phyloP scores from a whole-genome alignment of 2,113 vertebrate genomes.

The Saguinus imperator region DNA sequence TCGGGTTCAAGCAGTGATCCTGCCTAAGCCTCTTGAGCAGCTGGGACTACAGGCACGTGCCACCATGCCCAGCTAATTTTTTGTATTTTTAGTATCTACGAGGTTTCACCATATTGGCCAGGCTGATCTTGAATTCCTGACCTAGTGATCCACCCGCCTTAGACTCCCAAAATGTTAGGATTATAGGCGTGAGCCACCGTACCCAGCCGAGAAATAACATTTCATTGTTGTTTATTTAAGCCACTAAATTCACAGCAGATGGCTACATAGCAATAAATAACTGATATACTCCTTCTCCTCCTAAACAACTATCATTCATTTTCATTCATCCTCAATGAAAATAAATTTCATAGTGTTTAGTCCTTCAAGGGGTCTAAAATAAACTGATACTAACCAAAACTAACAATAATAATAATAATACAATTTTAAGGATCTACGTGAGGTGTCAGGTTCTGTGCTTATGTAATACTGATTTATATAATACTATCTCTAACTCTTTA shows the following conservation, averaged over 20 bases:
- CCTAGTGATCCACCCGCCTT: too few relatives aligned
- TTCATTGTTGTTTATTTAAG: not conserved
- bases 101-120: too few relatives aligned
- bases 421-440: not conserved
- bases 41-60: too few relatives aligned
- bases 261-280: not conserved
- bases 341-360: not conserved
- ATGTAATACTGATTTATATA: not conserved
- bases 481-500: not conserved
- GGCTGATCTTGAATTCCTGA: too few relatives aligned
- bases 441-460: not conserved
- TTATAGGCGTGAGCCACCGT: too few relatives aligned
- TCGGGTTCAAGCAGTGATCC: too few relatives aligned
- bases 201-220: not conserved
- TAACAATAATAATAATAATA: not conserved
- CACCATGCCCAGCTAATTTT: too few relatives aligned
- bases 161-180: too few relatives aligned
- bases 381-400: not conserved
- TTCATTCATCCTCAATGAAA: not conserved
- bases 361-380: not conserved
- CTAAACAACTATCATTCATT: not conserved
- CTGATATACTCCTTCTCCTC: not conserved
- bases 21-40: too few relatives aligned
- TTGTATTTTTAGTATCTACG: too few relatives aligned
- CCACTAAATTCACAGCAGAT: not conserved